Evolutionary conservation across 2,113 vertebrate genomes (phyloP).

Genomic region (human): GRCh38 chr6:166690501-166691000

Average conservation of each 20-base stretch:
- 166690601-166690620: fast-evolving
- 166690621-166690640: fast-evolving
- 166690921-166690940: neutral
- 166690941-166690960: neutral
- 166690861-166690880: fast-evolving
- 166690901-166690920: neutral
- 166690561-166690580: fast-evolving
- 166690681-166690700: fast-evolving
- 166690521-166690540: neutral
- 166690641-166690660: fast-evolving
- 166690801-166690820: neutral
- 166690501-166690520: neutral
- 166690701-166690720: no score
- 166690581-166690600: fast-evolving
- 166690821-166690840: neutral
- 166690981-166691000: fast-evolving
- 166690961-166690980: neutral
- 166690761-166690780: fast-evolving
- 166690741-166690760: neutral
- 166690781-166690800: neutral
- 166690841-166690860: neutral
- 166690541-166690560: neutral
- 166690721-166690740: neutral
- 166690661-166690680: neutral
- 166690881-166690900: fast-evolving